Conservation (phyloP, 92 coral and sea anemone species). For the Epizoanthus ramosus region DNA sequence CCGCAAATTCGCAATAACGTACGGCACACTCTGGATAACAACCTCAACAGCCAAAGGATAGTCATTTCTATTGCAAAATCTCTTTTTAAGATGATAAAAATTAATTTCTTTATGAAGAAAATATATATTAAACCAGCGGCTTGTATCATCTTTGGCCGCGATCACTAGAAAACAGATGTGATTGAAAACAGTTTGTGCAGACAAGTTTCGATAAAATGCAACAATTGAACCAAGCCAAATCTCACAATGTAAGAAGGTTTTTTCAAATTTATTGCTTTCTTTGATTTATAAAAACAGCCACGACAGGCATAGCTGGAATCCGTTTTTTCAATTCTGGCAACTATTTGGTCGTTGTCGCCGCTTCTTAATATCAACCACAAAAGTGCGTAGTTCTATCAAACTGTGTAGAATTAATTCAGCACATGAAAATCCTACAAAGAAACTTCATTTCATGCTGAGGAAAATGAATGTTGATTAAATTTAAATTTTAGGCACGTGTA, state of each 20-base stretch:
- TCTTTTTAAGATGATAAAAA: neutral
- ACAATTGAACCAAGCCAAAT: neutral
- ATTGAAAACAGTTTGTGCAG: conserved; percentile 4
- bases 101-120: neutral
- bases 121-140: neutral
- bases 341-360: too few species aligned
- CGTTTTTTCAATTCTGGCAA: too few species aligned
- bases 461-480: conserved; percentile 26
- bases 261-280: neutral
- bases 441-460: conserved; percentile 38
- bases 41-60: neutral
- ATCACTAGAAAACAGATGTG: neutral
- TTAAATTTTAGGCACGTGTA: conserved; percentile 24
- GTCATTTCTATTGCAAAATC: neutral
- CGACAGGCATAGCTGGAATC: too few species aligned
- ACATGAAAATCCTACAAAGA: conserved; percentile 11
- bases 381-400: conserved; percentile 23
- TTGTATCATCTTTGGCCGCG: neutral
- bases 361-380: too few species aligned
- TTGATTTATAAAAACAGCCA: neutral
- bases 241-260: neutral
- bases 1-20: neutral
- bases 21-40: neutral
- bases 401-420: conserved; percentile 21
- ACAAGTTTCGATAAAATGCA: neutral